Base-by-base conservation (phyloP, 2,113 vertebrate species). In the Colossoma macropomum region DNA sequence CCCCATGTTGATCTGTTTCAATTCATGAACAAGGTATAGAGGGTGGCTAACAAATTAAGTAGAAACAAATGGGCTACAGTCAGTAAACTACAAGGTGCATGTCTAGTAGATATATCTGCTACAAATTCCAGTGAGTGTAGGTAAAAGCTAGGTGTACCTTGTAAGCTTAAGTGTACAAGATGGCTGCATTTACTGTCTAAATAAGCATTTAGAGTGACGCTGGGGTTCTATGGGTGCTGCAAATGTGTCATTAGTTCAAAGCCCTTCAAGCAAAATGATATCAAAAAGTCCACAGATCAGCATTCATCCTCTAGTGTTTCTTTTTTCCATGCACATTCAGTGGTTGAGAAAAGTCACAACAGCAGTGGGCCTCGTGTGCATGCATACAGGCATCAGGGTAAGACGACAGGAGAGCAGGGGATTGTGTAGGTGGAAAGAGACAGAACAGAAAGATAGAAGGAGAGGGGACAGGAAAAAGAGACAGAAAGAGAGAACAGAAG, bases 321-420 rank as follows among this genome's bases (percentile, higher is more conserved):
- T 56, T 48, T 8, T 73, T 63, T 83, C 66, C 89, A 90, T 91
- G 90, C 91, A 90, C 91, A 89, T 87, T 85, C 80, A 77, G 15
- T 70, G 78, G 83, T 65, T 73, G 81, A 84, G 78, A 88, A 84
- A 84, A 77, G 75, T 85, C 84, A 80, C 56, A 62, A 88, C 89
- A 89, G 79, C 82, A 88, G 77, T 90, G 87, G 68, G 83, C 72
- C 81, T 81, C 88, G 54, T 87, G 86, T 89, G 90, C 91, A 88
- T 93, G 91, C 93, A 85, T 65, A 89, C 90, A 91, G 84, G 87
- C 90, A 88, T 85, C 86, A 81, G 66, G 77, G 75, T 70, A 87
- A 84, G 76, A 69, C 69, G 50, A 52, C 28, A 66, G 23, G 85
- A 27, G 28, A 88, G 80, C 88, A 79, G 84, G 75, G 77, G 83